Conservation (phyloP, 2,113 vertebrate genomes). For the Thermophis baileyi region DNA sequence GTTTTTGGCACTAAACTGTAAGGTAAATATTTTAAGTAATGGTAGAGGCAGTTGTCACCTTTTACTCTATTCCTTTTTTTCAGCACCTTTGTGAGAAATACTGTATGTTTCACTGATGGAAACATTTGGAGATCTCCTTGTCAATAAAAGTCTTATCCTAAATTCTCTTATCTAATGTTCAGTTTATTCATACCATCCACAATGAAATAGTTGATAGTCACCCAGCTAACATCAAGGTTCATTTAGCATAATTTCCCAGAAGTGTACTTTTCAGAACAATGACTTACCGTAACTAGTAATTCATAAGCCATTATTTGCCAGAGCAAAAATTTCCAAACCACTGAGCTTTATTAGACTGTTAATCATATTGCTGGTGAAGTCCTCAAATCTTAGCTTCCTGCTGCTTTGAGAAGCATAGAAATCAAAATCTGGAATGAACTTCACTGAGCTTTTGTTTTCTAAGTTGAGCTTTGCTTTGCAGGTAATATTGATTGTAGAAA, state of each 20-base stretch:
- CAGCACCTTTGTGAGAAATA: neutral
- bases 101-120: neutral
- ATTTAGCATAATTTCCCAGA: neutral
- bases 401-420: neutral
- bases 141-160: neutral
- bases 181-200: neutral
- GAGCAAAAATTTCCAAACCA: neutral
- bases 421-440: neutral
- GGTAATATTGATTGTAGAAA: neutral
- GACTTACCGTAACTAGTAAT: neutral
- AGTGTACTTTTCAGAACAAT: neutral
- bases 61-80: neutral
- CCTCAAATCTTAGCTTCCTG: neutral
- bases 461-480: neutral
- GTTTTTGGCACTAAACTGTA: neutral
- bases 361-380: neutral
- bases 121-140: neutral
- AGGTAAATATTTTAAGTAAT: neutral
- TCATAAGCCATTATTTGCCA: neutral
- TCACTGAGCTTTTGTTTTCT: neutral
- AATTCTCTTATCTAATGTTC: neutral
- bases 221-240: neutral
- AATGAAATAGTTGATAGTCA: neutral
- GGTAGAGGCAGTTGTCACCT: neutral
- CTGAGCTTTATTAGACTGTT: neutral